Conservation (phyloP, 2,888 invertebrate species). For the Meloe dianella region DNA sequence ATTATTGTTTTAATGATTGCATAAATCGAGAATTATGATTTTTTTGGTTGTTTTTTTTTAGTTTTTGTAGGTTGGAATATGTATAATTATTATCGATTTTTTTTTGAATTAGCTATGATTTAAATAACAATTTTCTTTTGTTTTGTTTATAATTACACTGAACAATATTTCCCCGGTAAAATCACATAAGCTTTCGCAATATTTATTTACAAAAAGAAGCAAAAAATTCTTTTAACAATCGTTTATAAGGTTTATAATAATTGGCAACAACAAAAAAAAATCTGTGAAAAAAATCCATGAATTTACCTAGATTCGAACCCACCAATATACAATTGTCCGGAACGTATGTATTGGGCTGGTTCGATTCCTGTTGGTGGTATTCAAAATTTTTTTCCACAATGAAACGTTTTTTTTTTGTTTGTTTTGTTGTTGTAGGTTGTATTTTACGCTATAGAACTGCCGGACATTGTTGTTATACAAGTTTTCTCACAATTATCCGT, state of each 20-base stretch:
- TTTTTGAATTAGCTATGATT: constrained; percentile 22
- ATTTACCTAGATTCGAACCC: too few relatives aligned
- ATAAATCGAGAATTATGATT: constrained; percentile 3
- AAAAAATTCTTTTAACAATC: background rate
- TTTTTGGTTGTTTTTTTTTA: too few relatives aligned
- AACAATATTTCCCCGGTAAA: constrained; percentile 43
- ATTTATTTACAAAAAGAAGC: constrained; percentile 39
- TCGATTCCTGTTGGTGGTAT: background rate
- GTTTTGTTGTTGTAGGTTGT: background rate
- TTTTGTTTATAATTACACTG: constrained; percentile 41
- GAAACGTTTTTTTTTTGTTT: background rate
- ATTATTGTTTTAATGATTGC: too few relatives aligned
- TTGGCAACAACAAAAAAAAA: too few relatives aligned
- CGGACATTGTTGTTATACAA: constrained; percentile 65
- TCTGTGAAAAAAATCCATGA: too few relatives aligned
- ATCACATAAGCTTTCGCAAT: constrained; percentile 47
- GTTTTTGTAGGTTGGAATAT: too few relatives aligned
- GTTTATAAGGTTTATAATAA: constrained; percentile 12
- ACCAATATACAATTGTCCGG: too few relatives aligned
- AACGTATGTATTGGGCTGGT: too few relatives aligned
- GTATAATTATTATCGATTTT: too few relatives aligned
- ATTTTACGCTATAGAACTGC: constrained; percentile 66
- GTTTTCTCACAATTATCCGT: constrained; percentile 64
- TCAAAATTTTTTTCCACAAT: background rate
- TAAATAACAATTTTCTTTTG: constrained; percentile 29